These are phyloP conservation scores for Mantis religiosa DNA, from an alignment of 2,888 invertebrate species.

Conservation along the genomic window DNA sequence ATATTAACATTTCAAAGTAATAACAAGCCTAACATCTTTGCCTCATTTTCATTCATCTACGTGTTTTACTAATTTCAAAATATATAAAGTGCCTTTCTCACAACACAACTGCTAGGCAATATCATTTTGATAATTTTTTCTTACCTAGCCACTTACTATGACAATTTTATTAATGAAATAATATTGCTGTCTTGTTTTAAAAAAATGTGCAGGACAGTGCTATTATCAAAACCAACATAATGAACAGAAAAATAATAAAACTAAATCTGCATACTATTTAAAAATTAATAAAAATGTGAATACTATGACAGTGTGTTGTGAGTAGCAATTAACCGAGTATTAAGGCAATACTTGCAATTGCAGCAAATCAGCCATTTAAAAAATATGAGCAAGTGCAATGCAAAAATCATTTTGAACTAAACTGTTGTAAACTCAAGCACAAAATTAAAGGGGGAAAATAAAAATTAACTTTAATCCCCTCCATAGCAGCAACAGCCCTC, in stretches of 20 bases:
- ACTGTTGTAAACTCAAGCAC: not conserved
- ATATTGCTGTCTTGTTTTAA: not conserved
- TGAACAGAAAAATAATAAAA: too few relatives aligned
- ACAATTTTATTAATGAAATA: not conserved
- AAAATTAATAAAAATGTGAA: not conserved
- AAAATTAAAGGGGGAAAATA: not conserved
- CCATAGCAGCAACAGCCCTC: not conserved
- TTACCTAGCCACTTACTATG: not conserved
- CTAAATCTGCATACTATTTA: not conserved
- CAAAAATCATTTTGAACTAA: not conserved
- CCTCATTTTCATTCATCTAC: not conserved
- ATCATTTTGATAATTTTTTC: too few relatives aligned
- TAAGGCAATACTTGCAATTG: not conserved
- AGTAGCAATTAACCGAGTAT: not conserved
- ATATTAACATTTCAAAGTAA: not conserved
- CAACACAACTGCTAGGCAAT: not conserved
- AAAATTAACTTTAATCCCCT: not conserved
- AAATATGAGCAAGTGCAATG: not conserved
- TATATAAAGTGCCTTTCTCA: not conserved
- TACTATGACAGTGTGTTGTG: not conserved
- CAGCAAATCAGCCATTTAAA: not conserved
- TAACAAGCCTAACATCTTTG: constrained; percentile 7
- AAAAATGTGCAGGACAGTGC: too few relatives aligned
- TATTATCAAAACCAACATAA: too few relatives aligned
- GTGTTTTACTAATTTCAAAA: not conserved